Evolutionary conservation across 2,113 vertebrate species (phyloP), one percentile per base, ranked within the genome.

Genomic region (Himantopus leucocephalus): DNA sequence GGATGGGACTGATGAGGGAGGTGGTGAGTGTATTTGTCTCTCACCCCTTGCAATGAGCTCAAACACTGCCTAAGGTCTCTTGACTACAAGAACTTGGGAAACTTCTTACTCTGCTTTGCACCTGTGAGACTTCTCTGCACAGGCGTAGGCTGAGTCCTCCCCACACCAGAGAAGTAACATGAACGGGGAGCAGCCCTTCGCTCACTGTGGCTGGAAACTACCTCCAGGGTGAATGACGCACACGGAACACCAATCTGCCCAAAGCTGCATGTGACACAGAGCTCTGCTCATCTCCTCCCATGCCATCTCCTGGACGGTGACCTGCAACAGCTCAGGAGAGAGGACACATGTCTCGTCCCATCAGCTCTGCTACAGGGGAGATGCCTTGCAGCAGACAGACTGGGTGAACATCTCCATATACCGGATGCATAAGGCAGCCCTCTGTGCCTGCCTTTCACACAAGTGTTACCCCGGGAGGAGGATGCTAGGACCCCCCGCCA

Each of bases 261-360:
- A 0, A 20, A 59, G 30, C 64, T 12, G 22, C n/a, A 18, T 0
- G 0, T 21, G 34, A 22, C 58, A 39, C 41, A 30, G 20, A 27
- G 41, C 34, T 45, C 78, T 47, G 88, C 19, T 58, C 43, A 12
- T 2, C 73, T 47, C 29, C 22, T 64, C 62, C 62, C 26, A 0
- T 24, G 48, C 39, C 66, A 29, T 34, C 67, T 56, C 60, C 75
- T 39, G 53, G 11, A 9, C 7, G 34, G 32, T 30, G 53, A 73
- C 52, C 52, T 39, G 55, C 41, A 43, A 22, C 56, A 39, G 58
- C 71, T 58, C 50, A 53, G 55, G 43, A 66, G 30, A 18, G 37
- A 22, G 21, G 52, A 35, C 18, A 6, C 30, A 34, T 3, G 0
- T 48, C 73, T 50, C 1, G 2, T 43, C 47, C 60, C 32, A 43